Conservation (phyloP, 2,113 vertebrate genomes). For the Chelonoidis abingdonii region DNA sequence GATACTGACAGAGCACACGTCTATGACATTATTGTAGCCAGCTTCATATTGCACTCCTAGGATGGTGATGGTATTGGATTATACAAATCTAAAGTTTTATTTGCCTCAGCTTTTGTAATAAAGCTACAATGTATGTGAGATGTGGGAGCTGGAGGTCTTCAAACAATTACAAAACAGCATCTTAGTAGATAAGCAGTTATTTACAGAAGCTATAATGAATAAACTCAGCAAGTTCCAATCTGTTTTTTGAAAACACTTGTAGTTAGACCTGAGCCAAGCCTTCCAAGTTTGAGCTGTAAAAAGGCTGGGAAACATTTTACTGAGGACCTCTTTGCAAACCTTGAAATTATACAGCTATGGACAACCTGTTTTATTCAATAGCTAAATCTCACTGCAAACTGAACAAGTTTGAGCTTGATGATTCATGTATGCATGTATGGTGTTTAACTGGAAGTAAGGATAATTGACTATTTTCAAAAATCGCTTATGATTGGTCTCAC, state of each 20-base stretch:
- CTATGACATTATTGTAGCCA: not conserved
- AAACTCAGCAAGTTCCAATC: constrained; percentile 30
- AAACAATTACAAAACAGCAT: constrained; percentile 22
- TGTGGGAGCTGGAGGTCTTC: not conserved
- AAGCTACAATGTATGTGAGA: not conserved
- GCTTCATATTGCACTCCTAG: not conserved
- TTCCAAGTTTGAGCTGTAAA: constrained; percentile 19
- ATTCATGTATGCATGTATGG: too few relatives aligned
- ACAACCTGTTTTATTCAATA: constrained; percentile 7
- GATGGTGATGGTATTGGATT: not conserved
- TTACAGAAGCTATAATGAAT: constrained; percentile 40
- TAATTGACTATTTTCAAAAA: not conserved
- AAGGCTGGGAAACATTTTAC: not conserved
- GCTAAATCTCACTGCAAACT: not conserved
- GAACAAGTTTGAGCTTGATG: too few relatives aligned
- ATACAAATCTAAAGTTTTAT: not conserved
- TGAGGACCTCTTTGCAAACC: constrained; percentile 27
- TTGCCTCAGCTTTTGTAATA: not conserved
- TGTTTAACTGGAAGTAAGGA: too few relatives aligned
- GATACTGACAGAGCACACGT: accelerated
- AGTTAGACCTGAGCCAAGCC: not conserved
- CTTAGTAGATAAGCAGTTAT: constrained; percentile 33
- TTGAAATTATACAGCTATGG: not conserved
- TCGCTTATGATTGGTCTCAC: not conserved
- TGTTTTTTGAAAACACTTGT: constrained; percentile 48